Base-by-base conservation (phyloP, 2,113 vertebrate genomes). In the Gopherus flavomarginatus region DNA sequence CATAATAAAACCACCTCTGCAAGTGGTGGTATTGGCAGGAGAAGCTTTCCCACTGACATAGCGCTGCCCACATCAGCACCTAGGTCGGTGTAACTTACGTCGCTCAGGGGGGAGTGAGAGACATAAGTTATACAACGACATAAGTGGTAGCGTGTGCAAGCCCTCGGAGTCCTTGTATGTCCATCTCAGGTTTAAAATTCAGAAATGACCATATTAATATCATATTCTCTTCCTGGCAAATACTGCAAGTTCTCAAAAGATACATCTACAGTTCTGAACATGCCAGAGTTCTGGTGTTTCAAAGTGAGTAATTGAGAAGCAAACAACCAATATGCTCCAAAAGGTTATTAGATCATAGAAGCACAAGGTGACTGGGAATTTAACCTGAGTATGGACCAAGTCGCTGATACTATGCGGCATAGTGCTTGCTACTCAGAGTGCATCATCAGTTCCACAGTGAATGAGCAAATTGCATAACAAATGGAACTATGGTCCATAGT, bases 141-240 rank as follows among this genome's bases (percentile, higher is more conserved):
- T 10, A 56, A 56, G 54, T 56, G 54, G 9, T 26, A 26, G 54
- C 26, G 22, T 26, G 54, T 26, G 26, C 22, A 56, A 56, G 54
- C 22, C 54, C 24, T 24, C 54, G 24, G 95, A 96, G 86, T 97
- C 96, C 97, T 49, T 95, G 95, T 90, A 96, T 95, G 95, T 97
- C 94, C 91, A 95, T 92, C 96, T 97, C 95, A 92, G 93, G 96
- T 93, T 97, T 97, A 97, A 97, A 97, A 97, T 97, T 97, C 96
- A 97, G 94, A 97, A 96, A 92, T 96, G 83, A 97, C 90, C 87
- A 94, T 93, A 94, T 87, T 97, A 97, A 97, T 97, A 97, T 96
- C 96, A 94, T 97, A 91, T 96, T 92, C 86, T 96, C 94, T 96
- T 97, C 96, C 93, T 97, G 97, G 93, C 96, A 97, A 97, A 97